These are phyloP conservation scores for Cercopithecus diana DNA, from an alignment of 2,797 vertebrate species.

Conservation along the genomic window DNA sequence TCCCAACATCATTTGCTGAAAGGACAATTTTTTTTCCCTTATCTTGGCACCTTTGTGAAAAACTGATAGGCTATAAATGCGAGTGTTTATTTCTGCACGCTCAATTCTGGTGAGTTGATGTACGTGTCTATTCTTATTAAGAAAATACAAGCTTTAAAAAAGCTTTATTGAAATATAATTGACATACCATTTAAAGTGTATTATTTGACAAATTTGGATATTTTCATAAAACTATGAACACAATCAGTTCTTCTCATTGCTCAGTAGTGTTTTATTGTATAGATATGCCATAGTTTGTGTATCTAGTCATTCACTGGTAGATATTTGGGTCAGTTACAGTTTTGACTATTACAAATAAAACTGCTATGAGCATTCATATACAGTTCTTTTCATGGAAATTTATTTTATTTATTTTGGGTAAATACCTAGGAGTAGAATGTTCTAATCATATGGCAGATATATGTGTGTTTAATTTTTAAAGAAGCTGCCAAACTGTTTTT, in stretches of 20 bases:
- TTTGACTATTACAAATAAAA: conserved; percentile 25
- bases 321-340: background rate
- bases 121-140: background rate
- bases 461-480: conserved; percentile 19
- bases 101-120: background rate
- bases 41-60: background rate
- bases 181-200: background rate
- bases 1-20: background rate
- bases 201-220: background rate
- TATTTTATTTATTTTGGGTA: conserved; percentile 8
- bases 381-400: background rate
- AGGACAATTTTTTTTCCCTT: background rate
- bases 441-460: background rate
- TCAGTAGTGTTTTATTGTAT: background rate
- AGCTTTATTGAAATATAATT: conserved; percentile 19
- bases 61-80: background rate
- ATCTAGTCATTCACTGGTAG: background rate
- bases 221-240: background rate
- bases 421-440: background rate
- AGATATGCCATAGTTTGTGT: background rate
- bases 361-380: background rate
- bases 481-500: background rate
- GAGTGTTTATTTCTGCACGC: background rate
- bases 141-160: background rate
- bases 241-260: background rate